These are phyloP conservation scores for Drosophila orena DNA, from an alignment of 1,140 invertebrate genomes.

Conservation along the genomic window DNA sequence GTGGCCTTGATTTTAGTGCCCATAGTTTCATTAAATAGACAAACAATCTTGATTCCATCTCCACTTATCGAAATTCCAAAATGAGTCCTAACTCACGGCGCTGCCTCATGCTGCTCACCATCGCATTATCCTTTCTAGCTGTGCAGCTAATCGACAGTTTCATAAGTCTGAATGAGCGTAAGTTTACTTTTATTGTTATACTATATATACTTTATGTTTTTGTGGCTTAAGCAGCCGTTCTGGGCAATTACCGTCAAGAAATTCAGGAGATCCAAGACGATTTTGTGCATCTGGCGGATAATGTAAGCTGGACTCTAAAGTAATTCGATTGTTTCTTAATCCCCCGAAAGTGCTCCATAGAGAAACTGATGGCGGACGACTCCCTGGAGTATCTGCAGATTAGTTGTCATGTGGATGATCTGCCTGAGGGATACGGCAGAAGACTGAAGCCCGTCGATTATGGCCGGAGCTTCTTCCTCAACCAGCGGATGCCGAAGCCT, in stretches of 20 bases:
- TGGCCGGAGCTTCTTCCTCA: constrained; percentile 5
- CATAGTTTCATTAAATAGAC: not conserved
- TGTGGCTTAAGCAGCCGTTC: not conserved
- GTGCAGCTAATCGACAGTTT: not conserved
- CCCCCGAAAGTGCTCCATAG: constrained; percentile 4
- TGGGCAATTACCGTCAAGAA: not conserved
- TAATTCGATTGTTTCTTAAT: not conserved
- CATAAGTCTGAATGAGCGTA: constrained; percentile 2
- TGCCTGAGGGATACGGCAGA: constrained; percentile 5
- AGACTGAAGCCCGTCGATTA: constrained; percentile 2
- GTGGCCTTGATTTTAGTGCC: not conserved
- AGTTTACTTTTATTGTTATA: not conserved
- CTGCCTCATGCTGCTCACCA: constrained; percentile 8
- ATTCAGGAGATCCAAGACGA: constrained; percentile 6
- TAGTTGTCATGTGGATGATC: constrained; percentile 9
- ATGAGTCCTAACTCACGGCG: constrained; percentile 23
- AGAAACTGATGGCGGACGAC: not conserved
- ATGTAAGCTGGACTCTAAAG: not conserved
- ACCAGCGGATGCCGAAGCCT: constrained; percentile 1
- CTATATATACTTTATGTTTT: not conserved
- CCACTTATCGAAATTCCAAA: constrained; percentile 3
- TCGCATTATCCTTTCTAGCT: not conserved
- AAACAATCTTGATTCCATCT: not conserved
- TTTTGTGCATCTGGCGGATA: constrained; percentile 12
- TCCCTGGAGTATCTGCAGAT: not conserved